Evolutionary conservation across 1,140 invertebrate species (phyloP).

Genomic region (Oreohelix idahoensis): DNA sequence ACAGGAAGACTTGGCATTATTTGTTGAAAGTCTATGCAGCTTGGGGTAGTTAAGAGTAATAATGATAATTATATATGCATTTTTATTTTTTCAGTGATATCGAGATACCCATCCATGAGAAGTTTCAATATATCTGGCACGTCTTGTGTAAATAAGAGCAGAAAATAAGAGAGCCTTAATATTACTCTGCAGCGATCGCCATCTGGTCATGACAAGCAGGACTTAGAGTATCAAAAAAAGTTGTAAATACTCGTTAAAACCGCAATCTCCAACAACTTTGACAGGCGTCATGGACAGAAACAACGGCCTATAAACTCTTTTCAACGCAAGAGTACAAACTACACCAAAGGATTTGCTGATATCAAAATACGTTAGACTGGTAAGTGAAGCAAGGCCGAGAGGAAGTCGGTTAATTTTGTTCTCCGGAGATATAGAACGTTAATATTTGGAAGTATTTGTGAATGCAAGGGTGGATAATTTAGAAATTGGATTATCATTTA

Average conservation of each 20-base stretch:
- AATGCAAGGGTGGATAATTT: neutral
- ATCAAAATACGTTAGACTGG: neutral
- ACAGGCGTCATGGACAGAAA: neutral
- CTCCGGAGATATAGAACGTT: neutral
- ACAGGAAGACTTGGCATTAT: too few relatives aligned
- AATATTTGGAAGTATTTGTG: neutral
- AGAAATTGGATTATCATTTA: neutral
- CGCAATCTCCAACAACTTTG: neutral
- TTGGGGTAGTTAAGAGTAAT: too few relatives aligned
- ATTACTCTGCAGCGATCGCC: too few relatives aligned
- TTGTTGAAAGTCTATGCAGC: too few relatives aligned
- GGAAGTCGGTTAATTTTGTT: neutral
- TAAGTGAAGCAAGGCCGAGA: neutral
- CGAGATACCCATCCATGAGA: too few relatives aligned
- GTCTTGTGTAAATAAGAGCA: too few relatives aligned
- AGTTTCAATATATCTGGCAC: too few relatives aligned
- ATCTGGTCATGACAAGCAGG: neutral
- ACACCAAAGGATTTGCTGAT: neutral
- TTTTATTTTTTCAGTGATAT: too few relatives aligned
- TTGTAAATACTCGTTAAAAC: neutral
- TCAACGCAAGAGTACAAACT: neutral
- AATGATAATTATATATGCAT: too few relatives aligned
- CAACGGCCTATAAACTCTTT: neutral
- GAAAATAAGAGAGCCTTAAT: too few relatives aligned
- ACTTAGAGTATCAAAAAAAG: neutral